Conservation (phyloP, 2,888 invertebrate species). For the Brachylomia viminalis region DNA sequence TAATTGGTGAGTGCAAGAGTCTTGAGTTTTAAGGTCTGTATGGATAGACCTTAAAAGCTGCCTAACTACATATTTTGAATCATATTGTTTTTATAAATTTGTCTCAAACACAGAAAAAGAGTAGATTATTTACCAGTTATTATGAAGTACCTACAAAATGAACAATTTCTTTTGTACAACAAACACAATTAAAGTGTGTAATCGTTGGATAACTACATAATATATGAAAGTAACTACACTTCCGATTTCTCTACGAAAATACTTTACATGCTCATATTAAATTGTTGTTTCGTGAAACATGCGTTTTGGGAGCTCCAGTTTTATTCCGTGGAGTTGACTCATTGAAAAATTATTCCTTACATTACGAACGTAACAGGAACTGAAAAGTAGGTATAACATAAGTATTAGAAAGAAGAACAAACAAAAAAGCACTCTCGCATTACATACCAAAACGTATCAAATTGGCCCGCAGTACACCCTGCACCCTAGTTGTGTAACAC, state of each 20-base stretch:
- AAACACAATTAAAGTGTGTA: constrained; percentile 47
- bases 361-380: too few species aligned
- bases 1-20: neutral
- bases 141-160: constrained; percentile 15
- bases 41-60: neutral
- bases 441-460: too few species aligned
- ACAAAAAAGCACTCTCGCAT: too few species aligned
- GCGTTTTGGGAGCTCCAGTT: neutral
- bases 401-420: too few species aligned
- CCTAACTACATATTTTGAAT: neutral
- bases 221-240: constrained; percentile 47
- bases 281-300: neutral
- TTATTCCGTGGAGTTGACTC: neutral
- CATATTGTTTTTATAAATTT: too few species aligned
- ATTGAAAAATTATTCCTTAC: neutral
- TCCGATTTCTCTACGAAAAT: constrained; percentile 55
- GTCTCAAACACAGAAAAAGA: neutral
- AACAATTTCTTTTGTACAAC: constrained; percentile 40
- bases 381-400: too few species aligned
- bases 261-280: constrained; percentile 17
- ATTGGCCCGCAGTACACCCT: too few species aligned
- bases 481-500: too few species aligned
- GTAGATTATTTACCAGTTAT: neutral
- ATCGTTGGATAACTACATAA: constrained; percentile 52
- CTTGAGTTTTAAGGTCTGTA: neutral